These are phyloP conservation scores for Agrotis segetum DNA, from an alignment of 2,888 invertebrate species.

Conservation along the genomic window DNA sequence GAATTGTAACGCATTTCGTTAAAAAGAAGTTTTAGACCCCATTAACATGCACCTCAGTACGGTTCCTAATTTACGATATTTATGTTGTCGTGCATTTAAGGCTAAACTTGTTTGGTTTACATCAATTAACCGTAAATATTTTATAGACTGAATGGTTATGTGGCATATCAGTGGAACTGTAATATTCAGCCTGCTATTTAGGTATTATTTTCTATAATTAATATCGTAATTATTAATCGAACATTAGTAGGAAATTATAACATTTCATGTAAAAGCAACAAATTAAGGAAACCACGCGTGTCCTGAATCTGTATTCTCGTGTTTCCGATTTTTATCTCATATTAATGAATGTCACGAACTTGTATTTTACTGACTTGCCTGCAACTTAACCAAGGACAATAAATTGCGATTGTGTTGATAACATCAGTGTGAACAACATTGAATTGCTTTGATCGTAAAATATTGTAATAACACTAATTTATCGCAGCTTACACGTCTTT, in stretches of 20 bases:
- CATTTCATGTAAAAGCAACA: slow-evolving; percentile 12
- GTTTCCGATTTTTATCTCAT: slow-evolving; percentile 43
- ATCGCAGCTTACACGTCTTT: slow-evolving; percentile 16
- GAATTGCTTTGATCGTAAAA: slow-evolving; percentile 19
- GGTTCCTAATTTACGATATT: neutral
- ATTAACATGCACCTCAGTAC: no score
- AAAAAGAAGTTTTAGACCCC: no score
- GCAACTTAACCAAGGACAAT: slow-evolving; percentile 19
- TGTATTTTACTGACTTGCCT: slow-evolving; percentile 34
- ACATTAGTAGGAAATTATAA: neutral
- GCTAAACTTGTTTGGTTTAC: neutral
- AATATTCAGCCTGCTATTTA: no score
- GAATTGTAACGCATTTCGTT: no score
- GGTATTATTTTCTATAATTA: neutral
- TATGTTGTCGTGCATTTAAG: neutral
- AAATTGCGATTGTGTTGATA: slow-evolving; percentile 41
- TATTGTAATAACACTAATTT: slow-evolving; percentile 11
- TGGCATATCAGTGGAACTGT: neutral
- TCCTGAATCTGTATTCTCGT: slow-evolving; percentile 10
- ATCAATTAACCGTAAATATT: neutral
- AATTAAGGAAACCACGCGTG: slow-evolving; percentile 14
- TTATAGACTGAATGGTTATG: neutral
- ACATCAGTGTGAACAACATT: slow-evolving; percentile 27
- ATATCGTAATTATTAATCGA: neutral
- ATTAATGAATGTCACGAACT: slow-evolving; percentile 31